Evolutionary conservation across 30 jellyfish, hydroid and myxozoan genomes (phyloP).

Genomic region (Kudoa iwatai): DNA sequence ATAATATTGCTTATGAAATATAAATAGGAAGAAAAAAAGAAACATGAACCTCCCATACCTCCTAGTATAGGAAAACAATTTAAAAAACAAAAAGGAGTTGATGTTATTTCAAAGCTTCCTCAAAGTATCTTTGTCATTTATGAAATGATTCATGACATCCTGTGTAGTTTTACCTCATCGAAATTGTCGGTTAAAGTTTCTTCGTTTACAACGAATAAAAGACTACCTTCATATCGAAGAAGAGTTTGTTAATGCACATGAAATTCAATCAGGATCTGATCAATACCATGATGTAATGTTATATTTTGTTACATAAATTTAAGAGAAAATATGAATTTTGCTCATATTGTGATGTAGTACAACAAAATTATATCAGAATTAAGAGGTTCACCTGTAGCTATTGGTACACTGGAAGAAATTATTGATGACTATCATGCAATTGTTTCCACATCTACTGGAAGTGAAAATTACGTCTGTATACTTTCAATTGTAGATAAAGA

Average conservation of each 20-base stretch:
- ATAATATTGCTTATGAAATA: no score
- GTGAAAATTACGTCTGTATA: conserved; percentile 74
- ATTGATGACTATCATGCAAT: conserved; percentile 87
- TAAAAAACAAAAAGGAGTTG: conserved; percentile 44
- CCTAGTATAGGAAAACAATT: conserved; percentile 61
- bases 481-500: conserved; percentile 78
- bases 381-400: conserved; percentile 89
- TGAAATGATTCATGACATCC: no score
- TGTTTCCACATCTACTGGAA: conserved; percentile 89
- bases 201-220: conserved; percentile 34
- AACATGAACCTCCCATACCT: conserved; percentile 87
- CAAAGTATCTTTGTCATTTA: no score
- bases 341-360: no score
- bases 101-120: conserved; percentile 45
- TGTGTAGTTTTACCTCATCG: conserved; percentile 47
- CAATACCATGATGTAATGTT: no score
- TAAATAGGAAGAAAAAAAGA: conserved; percentile 58
- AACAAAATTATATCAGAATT: no score
- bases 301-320: no score
- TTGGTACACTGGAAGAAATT: conserved; percentile 74
- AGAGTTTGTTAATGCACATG: no score
- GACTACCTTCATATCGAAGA: conserved; percentile 60
- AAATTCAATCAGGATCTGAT: no score
- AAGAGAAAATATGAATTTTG: no score
- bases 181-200: conserved; percentile 37